These are phyloP conservation scores for Harpalus rubripes DNA, from an alignment of 2,888 invertebrate genomes.

Conservation along the genomic window DNA sequence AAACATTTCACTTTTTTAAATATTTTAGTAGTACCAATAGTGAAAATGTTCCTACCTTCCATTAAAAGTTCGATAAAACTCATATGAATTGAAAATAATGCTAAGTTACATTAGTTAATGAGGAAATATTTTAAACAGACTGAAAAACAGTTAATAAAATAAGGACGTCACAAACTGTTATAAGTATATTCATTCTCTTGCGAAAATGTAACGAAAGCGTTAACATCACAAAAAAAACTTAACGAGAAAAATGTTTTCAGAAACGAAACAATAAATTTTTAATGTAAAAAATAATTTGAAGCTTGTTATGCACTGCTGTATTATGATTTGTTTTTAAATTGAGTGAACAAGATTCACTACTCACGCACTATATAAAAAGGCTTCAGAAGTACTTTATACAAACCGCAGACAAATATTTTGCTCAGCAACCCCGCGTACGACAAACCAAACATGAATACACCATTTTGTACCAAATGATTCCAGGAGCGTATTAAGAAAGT, in stretches of 20 bases:
- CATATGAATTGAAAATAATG: constrained; percentile 15
- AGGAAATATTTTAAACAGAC: constrained; percentile 49
- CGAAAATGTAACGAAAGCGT: constrained; percentile 35
- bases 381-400: constrained; percentile 67
- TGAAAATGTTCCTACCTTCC: constrained; percentile 44
- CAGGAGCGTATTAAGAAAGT: constrained; percentile 48
- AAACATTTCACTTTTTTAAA: constrained; percentile 46
- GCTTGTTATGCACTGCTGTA: constrained; percentile 65
- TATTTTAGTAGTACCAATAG: constrained; percentile 50
- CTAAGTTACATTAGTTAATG: constrained; percentile 58
- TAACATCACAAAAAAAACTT: constrained; percentile 47
- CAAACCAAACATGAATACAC: constrained; percentile 52
- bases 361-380: constrained; percentile 67
- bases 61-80: constrained; percentile 14
- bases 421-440: constrained; percentile 61
- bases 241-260: constrained; percentile 6
- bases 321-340: constrained; percentile 60
- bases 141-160: constrained; percentile 32
- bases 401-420: constrained; percentile 66
- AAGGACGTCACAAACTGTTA: constrained; percentile 32
- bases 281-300: constrained; percentile 49
- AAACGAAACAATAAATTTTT: constrained; percentile 25
- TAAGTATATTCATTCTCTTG: constrained; percentile 47
- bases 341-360: constrained; percentile 65
- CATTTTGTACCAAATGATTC: constrained; percentile 25